Conservation (phyloP, 1,140 invertebrate genomes). For the Drosophila ogumai region DNA sequence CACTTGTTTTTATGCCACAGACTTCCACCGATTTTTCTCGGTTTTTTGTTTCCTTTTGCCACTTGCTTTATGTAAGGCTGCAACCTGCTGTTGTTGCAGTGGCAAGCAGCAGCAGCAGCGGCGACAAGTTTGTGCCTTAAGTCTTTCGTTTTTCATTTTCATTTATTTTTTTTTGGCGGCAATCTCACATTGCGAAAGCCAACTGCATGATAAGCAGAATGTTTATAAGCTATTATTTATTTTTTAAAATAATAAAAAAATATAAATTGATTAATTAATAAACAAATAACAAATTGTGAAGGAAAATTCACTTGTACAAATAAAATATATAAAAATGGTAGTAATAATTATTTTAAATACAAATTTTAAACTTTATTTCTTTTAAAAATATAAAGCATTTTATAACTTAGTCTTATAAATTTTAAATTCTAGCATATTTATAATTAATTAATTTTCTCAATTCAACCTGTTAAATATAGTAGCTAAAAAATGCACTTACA, state of each 20-base stretch:
- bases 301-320: too few relatives aligned
- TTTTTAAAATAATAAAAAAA: neutral
- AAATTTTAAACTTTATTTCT: too few relatives aligned
- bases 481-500: neutral
- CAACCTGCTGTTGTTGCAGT: constrained; percentile 24
- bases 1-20: constrained; percentile 12
- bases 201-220: constrained; percentile 68
- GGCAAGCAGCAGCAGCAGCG: neutral
- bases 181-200: constrained; percentile 57
- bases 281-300: too few relatives aligned
- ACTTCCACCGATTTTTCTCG: constrained; percentile 23
- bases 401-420: neutral
- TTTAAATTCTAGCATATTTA: neutral
- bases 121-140: constrained; percentile 71
- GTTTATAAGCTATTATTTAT: constrained; percentile 11
- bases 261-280: too few relatives aligned
- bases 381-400: too few relatives aligned
- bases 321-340: too few relatives aligned
- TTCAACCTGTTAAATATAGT: neutral
- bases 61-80: constrained; percentile 73
- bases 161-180: constrained; percentile 46
- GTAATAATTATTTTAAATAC: too few relatives aligned
- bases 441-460: too few relatives aligned
- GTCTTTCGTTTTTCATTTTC: constrained; percentile 63
- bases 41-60: constrained; percentile 32